phyloP scores from a whole-genome alignment of 2,797 vertebrate genomes.

The Sebastes wilsoni region DNA sequence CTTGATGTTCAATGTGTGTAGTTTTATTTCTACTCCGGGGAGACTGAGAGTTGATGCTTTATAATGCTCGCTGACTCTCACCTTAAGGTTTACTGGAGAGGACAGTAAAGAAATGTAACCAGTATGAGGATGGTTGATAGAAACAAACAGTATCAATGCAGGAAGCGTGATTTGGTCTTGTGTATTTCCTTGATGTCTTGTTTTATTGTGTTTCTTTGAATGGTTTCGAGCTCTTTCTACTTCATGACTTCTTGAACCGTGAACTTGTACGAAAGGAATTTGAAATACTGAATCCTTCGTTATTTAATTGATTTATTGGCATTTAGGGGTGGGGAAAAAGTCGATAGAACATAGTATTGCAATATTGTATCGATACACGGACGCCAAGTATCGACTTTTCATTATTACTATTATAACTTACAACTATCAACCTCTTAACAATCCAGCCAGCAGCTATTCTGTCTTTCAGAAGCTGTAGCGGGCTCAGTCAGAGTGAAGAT shows the following conservation, averaged over 20 bases:
- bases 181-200: neutral
- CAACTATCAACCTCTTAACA: too few relatives aligned
- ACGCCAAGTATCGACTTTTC: too few relatives aligned
- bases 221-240: neutral
- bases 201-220: neutral
- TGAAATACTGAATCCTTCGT: neutral
- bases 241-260: neutral
- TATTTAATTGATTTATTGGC: neutral
- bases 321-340: neutral
- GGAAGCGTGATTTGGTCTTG: neutral
- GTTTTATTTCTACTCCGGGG: neutral
- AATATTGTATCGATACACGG: too few relatives aligned
- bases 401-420: too few relatives aligned
- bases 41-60: neutral
- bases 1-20: neutral
- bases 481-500: too few relatives aligned
- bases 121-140: too few relatives aligned
- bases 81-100: neutral
- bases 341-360: too few relatives aligned
- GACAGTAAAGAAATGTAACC: neutral
- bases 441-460: too few relatives aligned
- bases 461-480: too few relatives aligned
- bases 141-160: neutral
- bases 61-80: neutral
- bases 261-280: neutral